These are phyloP conservation scores for Brachionus calyciflorus DNA, from an alignment of 1,140 invertebrate genomes.

Conservation along the genomic window DNA sequence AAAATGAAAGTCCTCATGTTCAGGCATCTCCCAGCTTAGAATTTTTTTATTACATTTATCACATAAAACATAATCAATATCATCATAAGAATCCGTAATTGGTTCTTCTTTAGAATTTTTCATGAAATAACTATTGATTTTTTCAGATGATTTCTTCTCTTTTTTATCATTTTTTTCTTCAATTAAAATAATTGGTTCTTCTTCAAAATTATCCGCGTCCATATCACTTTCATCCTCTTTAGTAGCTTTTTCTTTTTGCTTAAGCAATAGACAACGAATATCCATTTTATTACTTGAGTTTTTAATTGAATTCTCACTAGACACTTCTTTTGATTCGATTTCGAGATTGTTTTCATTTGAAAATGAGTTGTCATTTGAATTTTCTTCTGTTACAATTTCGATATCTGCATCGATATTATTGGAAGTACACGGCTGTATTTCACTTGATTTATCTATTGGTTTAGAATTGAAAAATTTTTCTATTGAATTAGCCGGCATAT, in stretches of 20 bases:
- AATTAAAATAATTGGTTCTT: background rate
- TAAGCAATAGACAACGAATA: background rate
- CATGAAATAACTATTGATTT: background rate
- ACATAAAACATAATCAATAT: conserved; percentile 53
- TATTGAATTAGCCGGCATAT: background rate
- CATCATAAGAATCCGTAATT: conserved; percentile 41
- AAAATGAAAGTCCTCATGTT: conserved; percentile 61
- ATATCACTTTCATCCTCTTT: background rate
- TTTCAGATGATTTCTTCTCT: background rate
- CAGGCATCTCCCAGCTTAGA: conserved; percentile 58
- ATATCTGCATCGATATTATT: background rate
- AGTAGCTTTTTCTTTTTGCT: background rate
- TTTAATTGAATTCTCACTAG: conserved; percentile 30
- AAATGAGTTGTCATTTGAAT: background rate
- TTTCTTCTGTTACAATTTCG: background rate
- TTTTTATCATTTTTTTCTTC: conserved; percentile 8
- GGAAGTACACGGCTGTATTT: too few relatives aligned
- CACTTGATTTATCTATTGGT: too few relatives aligned
- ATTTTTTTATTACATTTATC: conserved; percentile 56
- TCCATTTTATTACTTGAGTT: background rate
- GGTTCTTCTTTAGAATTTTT: conserved; percentile 5
- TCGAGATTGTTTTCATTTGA: conserved; percentile 1
- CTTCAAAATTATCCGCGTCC: background rate
- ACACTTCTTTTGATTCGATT: background rate
- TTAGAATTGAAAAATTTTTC: background rate